Evolutionary conservation across 2,888 invertebrate species (phyloP).

Genomic region (Odontocolon sp.): DNA sequence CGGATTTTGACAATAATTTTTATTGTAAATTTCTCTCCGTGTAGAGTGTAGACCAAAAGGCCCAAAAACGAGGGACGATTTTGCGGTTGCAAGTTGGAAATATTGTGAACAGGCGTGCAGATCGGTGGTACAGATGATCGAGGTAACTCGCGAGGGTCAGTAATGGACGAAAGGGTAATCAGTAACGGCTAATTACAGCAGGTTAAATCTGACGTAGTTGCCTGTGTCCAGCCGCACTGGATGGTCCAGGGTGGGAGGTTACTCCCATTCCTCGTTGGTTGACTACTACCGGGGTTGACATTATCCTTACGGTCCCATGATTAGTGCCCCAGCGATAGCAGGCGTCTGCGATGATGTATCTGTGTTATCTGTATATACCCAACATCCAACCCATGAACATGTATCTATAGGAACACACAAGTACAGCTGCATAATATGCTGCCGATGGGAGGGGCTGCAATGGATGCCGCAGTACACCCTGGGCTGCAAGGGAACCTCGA

Average conservation of each 20-base stretch:
- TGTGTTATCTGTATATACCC: conserved; percentile 13
- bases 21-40: too few species aligned
- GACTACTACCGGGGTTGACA: conserved; percentile 60
- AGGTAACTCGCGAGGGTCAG: conserved; percentile 54
- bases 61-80: too few species aligned
- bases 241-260: conserved; percentile 1
- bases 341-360: conserved; percentile 54
- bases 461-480: conserved; percentile 32
- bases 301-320: conserved; percentile 65
- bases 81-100: conserved; percentile 26
- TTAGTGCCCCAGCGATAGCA: conserved; percentile 63
- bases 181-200: conserved; percentile 75
- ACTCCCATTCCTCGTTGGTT: conserved; percentile 21
- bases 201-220: conserved; percentile 74
- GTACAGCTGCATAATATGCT: neutral
- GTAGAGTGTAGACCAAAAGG: too few species aligned
- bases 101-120: neutral
- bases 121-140: neutral
- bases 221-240: conserved; percentile 47
- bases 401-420: neutral
- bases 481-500: conserved; percentile 43
- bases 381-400: conserved; percentile 14
- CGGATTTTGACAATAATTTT: too few species aligned
- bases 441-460: conserved; percentile 4
- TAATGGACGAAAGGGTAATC: conserved; percentile 75